phyloP scores from a whole-genome alignment of 1,140 invertebrate species.

The Procambarus virginalis region DNA sequence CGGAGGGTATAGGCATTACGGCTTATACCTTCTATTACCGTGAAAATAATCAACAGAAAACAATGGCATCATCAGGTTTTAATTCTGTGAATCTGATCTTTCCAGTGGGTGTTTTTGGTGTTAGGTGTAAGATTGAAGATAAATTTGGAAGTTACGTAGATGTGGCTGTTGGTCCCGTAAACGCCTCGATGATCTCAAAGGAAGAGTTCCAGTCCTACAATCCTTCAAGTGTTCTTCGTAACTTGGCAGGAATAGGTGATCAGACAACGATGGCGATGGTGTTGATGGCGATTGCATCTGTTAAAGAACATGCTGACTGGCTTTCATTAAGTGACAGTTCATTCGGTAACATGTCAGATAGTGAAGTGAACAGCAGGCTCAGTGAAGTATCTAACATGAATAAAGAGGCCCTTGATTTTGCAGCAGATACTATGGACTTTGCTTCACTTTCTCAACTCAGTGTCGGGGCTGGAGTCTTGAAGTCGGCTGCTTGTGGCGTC shows the following conservation, averaged over 20 bases:
- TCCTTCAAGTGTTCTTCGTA: neutral
- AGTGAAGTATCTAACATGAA: slow-evolving; percentile 24
- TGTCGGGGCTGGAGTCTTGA: slow-evolving; percentile 19
- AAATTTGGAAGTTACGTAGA: neutral
- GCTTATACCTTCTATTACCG: slow-evolving; percentile 34
- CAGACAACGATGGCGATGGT: slow-evolving; percentile 24
- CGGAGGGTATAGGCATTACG: slow-evolving; percentile 12
- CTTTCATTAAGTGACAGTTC: neutral
- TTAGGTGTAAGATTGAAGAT: slow-evolving; percentile 10
- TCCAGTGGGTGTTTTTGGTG: slow-evolving; percentile 20
- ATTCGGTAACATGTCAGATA: neutral
- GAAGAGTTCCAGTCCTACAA: neutral
- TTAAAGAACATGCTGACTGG: slow-evolving; percentile 31
- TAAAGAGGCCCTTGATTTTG: slow-evolving; percentile 8
- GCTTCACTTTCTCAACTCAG: slow-evolving; percentile 19
- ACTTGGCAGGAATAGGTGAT: slow-evolving; percentile 8
- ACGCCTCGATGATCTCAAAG: slow-evolving; percentile 17
- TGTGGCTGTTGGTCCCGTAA: slow-evolving; percentile 3
- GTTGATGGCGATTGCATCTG: neutral
- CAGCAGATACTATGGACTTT: slow-evolving; percentile 12
- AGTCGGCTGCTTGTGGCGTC: slow-evolving; percentile 26
- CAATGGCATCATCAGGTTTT: slow-evolving; percentile 6
- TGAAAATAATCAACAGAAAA: neutral
- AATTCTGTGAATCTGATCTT: slow-evolving; percentile 2
- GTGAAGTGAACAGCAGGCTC: neutral